Evolutionary conservation across 2,888 invertebrate genomes (phyloP), one percentile per base, ranked within the genome.

Genomic region (Drosophila ustulata): DNA sequence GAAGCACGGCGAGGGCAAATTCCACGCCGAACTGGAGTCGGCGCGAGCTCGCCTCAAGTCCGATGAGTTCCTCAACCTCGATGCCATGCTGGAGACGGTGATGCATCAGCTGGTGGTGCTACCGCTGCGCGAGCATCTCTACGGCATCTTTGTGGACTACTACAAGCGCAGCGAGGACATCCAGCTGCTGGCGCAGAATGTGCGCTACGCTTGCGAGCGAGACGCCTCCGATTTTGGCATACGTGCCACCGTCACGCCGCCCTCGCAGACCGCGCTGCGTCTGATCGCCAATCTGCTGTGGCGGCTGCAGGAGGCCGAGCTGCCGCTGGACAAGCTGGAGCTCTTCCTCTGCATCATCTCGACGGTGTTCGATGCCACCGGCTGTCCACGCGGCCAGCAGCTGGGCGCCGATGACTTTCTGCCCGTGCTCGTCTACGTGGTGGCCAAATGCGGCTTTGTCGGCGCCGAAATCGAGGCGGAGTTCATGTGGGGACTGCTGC

Each of bases 391-490:
- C 4, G 92, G 92, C 32, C 92, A 92, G 71, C 92, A 92, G 51
- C 73, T 97, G 11, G 96, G 97, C 6, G 97, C 97, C 9, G 97
- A 97, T 92, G 98, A 98, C 90, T 96, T 98, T 74, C 94, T 99
- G 61, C 98, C 98, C 0, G 95, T 98, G 63, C 94, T 99, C 52
- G 97, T 98, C 61, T 98, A 97, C 95, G 96, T 98, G 8, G 94
- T 99, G 78, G 97, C 98, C 1, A 96, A 97, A 72, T 96, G 97
- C 80, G 96, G 97, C 37, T 95, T 98, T 85, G 96, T 98, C 6
- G 96, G 97, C 32, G 98, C 98, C 0, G 98, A 99, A 93, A 95
- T 98, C 64, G 98, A 99, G 91, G 98, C 98, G 0, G 98, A 98
- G 91, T 97, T 98, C 91, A 99, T 99, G 98, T 98, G 98, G 94